Conservation (phyloP, 1,140 invertebrate species). For the Daktulosphaira vitifoliae region DNA sequence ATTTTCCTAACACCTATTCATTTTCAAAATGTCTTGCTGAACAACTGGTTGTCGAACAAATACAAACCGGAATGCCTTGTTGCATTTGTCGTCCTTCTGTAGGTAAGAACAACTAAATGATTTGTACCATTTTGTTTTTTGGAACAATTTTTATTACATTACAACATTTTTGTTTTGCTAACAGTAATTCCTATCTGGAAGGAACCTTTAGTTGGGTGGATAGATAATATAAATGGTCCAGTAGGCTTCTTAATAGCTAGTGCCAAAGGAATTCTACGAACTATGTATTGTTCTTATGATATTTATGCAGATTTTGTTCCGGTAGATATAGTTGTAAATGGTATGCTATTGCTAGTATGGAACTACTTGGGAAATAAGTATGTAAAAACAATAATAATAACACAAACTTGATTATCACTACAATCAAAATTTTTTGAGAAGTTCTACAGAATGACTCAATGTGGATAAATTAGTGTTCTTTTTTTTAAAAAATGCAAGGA, state of each 20-base stretch:
- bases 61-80: constrained; percentile 62
- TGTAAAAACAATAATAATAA: too few relatives aligned
- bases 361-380: constrained; percentile 46
- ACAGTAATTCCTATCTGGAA: constrained; percentile 69
- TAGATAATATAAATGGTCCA: constrained; percentile 86
- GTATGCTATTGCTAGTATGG: constrained; percentile 55
- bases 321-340: constrained; percentile 67
- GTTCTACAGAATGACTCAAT: too few relatives aligned
- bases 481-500: too few relatives aligned
- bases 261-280: constrained; percentile 75
- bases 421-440: too few relatives aligned
- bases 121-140: too few relatives aligned
- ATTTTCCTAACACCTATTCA: constrained; percentile 82
- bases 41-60: constrained; percentile 64
- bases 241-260: constrained; percentile 66
- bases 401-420: too few relatives aligned
- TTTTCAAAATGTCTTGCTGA: constrained; percentile 86
- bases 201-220: constrained; percentile 80
- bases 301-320: constrained; percentile 78
- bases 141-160: too few relatives aligned
- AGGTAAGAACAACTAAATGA: too few relatives aligned
- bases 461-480: too few relatives aligned
- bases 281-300: constrained; percentile 69
- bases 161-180: background rate
- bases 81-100: constrained; percentile 85